A percentile compares a stretch with the other conserved stretches of the same genome.
phyloP scores from a whole-genome alignment of 2,113 vertebrate genomes.

The Phylloscopus whistleri region DNA sequence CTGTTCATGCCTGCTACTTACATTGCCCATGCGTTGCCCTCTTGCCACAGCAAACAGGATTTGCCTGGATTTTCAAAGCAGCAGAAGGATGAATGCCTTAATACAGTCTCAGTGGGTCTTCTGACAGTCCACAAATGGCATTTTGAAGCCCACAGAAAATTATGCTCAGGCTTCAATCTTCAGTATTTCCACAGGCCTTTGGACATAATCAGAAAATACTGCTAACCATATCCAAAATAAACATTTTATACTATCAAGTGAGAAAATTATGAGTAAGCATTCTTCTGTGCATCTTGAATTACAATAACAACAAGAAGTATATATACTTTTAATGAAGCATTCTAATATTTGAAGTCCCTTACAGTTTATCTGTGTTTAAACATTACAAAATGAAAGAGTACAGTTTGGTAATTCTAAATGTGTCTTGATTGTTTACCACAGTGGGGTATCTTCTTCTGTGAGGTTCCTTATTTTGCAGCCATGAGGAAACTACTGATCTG shows the following conservation, averaged over 20 bases:
- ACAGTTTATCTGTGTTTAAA: background rate
- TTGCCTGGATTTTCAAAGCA: background rate
- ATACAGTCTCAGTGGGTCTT: background rate
- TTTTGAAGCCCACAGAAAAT: background rate
- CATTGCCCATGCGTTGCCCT: accelerated
- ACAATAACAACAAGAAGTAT: background rate
- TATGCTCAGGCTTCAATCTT: background rate
- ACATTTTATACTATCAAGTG: background rate
- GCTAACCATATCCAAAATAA: background rate
- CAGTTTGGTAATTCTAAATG: background rate
- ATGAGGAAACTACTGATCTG: background rate
- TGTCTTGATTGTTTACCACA: background rate
- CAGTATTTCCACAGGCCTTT: background rate
- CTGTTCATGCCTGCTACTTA: background rate
- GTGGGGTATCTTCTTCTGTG: background rate
- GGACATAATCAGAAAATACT: background rate
- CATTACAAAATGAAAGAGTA: background rate
- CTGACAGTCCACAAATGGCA: background rate
- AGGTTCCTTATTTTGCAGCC: background rate
- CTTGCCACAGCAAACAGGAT: background rate
- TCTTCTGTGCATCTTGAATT: background rate
- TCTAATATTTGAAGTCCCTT: background rate
- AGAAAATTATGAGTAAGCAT: background rate
- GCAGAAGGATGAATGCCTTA: background rate
- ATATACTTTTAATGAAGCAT: background rate